Conservation (phyloP, 2,797 vertebrate genomes). For the Momotus momota region DNA sequence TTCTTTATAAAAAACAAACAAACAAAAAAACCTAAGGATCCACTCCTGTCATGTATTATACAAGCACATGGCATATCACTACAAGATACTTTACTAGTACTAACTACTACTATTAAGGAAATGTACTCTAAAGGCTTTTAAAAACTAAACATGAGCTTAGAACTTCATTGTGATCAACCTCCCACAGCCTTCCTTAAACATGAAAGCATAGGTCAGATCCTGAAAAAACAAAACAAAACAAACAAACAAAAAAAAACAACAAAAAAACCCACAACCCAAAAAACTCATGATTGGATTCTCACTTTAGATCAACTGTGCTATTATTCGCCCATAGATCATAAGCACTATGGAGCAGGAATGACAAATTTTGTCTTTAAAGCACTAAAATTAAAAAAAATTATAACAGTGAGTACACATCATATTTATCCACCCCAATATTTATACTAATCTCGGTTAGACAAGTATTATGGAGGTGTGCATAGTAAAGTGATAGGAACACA, state of each 20-base stretch:
- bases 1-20: not conserved
- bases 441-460: not conserved
- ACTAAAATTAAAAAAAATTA: not conserved
- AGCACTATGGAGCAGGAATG: not conserved
- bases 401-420: not conserved
- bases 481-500: not conserved
- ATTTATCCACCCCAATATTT: not conserved
- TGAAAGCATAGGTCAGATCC: not conserved
- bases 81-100: not conserved
- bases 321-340: not conserved
- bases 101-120: not conserved
- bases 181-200: not conserved
- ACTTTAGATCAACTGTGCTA: not conserved
- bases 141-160: not conserved
- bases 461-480: not conserved
- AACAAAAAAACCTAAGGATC: not conserved
- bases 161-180: not conserved
- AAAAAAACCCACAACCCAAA: not conserved
- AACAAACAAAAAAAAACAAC: not conserved
- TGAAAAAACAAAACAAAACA: not conserved
- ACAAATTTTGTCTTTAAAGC: not conserved
- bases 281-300: not conserved
- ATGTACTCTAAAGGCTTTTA: not conserved
- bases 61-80: not conserved
- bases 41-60: not conserved